Percentiles rank a stretch among this genome's conserved stretches.
These are phyloP conservation scores for Nettapus auritus DNA, from an alignment of 2,113 vertebrate genomes.

Conservation along the genomic window DNA sequence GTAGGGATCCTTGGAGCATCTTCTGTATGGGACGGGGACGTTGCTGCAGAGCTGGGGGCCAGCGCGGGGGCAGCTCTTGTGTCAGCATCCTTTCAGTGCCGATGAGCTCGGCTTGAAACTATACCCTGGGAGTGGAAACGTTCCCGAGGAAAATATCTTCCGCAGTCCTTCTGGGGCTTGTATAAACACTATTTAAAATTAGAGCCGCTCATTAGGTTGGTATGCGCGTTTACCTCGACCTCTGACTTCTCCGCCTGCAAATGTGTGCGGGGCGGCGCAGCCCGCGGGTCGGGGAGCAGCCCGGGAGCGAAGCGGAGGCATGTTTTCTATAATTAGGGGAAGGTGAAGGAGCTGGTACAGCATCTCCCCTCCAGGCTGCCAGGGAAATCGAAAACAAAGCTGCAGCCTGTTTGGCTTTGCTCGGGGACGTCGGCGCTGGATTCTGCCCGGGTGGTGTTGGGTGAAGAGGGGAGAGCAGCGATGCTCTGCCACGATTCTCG, in stretches of 20 bases:
- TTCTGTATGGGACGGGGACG: not conserved
- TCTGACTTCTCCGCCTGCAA: constrained; percentile 24
- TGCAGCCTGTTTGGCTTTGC: constrained; percentile 10
- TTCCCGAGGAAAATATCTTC: constrained; percentile 51
- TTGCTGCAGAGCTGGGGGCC: not conserved
- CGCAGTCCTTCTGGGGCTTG: constrained; percentile 28
- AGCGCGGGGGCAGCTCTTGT: not conserved
- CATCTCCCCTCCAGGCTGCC: constrained; percentile 22
- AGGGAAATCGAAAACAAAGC: not conserved
- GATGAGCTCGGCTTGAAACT: constrained; percentile 59
- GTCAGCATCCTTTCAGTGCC: constrained; percentile 52
- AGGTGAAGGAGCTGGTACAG: constrained; percentile 4
- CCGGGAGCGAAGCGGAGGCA: not conserved
- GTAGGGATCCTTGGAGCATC: not conserved
- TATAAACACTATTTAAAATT: constrained; percentile 56
- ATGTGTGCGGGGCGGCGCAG: not conserved
- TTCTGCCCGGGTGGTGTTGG: not conserved
- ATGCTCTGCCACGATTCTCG: not conserved
- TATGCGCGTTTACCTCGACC: constrained; percentile 54
- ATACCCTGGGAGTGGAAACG: constrained; percentile 43
- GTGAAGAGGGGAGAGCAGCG: not conserved
- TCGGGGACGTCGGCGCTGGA: not conserved
- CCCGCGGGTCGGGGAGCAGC: not conserved
- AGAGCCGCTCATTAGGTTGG: constrained; percentile 54
- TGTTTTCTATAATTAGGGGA: not conserved